Evolutionary conservation across 2,797 vertebrate genomes (phyloP).

Genomic region (Psittacula echo): DNA sequence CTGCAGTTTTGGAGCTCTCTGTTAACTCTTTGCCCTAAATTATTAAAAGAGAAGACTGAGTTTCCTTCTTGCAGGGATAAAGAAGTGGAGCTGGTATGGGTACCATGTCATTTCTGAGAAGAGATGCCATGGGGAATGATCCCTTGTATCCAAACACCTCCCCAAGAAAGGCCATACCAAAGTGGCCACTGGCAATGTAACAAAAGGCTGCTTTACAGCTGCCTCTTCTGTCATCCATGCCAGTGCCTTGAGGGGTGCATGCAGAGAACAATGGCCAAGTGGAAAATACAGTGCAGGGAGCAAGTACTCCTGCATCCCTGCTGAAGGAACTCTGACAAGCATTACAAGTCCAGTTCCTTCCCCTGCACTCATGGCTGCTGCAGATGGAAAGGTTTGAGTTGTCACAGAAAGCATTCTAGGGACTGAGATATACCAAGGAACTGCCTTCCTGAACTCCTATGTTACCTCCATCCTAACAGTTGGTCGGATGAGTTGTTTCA

Average conservation of each 20-base stretch:
- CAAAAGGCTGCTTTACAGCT: background rate
- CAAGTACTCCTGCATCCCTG: background rate
- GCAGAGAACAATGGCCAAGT: background rate
- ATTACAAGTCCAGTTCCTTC: background rate
- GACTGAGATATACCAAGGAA: background rate
- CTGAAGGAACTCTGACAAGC: background rate
- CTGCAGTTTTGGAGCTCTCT: background rate
- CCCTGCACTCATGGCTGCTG: background rate
- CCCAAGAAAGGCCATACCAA: background rate
- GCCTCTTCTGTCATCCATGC: background rate
- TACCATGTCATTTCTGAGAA: background rate
- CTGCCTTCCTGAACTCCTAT: background rate
- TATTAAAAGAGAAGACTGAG: background rate
- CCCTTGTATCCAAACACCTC: background rate
- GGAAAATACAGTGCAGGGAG: background rate
- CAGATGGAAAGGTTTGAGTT: background rate
- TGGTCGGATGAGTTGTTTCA: background rate
- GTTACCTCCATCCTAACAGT: background rate
- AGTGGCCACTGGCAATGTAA: background rate
- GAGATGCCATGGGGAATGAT: background rate
- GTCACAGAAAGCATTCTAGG: background rate
- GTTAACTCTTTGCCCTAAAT: conserved; percentile 1
- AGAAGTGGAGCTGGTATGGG: background rate
- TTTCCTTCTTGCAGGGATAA: background rate
- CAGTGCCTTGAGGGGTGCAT: background rate